Base-by-base conservation (phyloP, 2,888 invertebrate genomes). In the Anorthoa munda region DNA sequence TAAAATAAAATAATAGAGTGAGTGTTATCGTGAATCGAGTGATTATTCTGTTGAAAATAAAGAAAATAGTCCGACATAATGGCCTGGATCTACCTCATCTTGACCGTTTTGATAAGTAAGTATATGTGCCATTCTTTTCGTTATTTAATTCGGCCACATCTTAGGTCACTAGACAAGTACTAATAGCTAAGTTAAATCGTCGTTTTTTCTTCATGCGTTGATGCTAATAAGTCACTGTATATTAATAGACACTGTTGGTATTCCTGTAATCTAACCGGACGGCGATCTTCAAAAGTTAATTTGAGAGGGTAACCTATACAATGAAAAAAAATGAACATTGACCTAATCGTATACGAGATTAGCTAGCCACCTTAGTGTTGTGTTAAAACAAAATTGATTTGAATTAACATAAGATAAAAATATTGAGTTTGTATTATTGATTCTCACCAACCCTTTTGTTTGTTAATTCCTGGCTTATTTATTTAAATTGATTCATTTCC, bases 91-190 rank as follows among this genome's bases (percentile, higher is more conserved):
- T 79, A 61, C n/a, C 15, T 85, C 2, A 39, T 78, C 21, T 26
- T 77, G n/a, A 9, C 68, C 2, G 56, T 77, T 60, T 55, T 79
- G n/a, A 39, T 85, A 59, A 18, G 84, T 84, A 82, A 84, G 84
- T 85, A 56, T 18, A 39, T 39, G 7, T 9, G 21, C 12, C 18
- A 15, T 50, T 46, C 0, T 13, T 18, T 21, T 53, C 9, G 53
- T 31, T 26, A 12, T 13, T 31, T 46, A 7, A 31, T 71, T 17
- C 55, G 55, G 50, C 18, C 5, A 50, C 70, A 70, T 53, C 59
- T 2, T 59, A 21, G 2, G 21, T 53, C 21, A 15, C 17, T 55
- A 65, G 11, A 15, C 17, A 60, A 65, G 11, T 53, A 46, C 15
- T 9, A 15, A 23, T 18, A 18, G 13, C 3, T 23, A 23, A 4